phyloP scores from a whole-genome alignment of 2,888 invertebrate species.

The Odontothrips loti region DNA sequence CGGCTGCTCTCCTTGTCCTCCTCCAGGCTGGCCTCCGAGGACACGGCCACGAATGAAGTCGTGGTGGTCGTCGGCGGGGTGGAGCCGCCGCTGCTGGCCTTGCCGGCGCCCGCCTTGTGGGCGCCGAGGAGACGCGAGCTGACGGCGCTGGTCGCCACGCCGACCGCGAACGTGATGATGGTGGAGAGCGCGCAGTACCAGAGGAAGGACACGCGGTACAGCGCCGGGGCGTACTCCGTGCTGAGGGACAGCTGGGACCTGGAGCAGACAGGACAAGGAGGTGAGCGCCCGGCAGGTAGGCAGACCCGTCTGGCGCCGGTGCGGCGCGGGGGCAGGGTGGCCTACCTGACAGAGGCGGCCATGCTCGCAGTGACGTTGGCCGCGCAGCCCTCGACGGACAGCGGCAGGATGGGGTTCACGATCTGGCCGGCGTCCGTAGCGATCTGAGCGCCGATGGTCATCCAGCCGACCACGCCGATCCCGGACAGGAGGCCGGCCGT shows the following conservation, averaged over 20 bases:
- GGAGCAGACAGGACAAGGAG: background rate
- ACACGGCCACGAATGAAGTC: background rate
- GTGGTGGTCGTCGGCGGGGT: background rate
- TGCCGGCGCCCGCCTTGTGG: background rate
- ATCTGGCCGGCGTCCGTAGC: conserved; percentile 39
- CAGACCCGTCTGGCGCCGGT: background rate
- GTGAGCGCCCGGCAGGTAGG: background rate
- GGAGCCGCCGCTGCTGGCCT: background rate
- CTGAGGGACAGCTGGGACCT: conserved; percentile 28
- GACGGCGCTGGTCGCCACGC: conserved; percentile 39
- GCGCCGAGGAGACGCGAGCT: background rate
- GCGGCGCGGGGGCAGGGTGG: background rate
- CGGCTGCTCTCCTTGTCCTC: background rate
- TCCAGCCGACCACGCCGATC: conserved; percentile 42
- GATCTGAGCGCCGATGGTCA: conserved; percentile 42
- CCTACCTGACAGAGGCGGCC: background rate
- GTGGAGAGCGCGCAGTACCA: conserved; percentile 44
- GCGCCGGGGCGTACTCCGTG: conserved; percentile 38
- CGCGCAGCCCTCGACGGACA: conserved; percentile 34
- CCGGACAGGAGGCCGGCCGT: conserved; percentile 42
- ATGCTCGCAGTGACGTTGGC: background rate
- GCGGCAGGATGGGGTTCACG: conserved; percentile 38
- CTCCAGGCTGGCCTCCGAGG: background rate
- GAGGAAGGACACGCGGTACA: conserved; percentile 44
- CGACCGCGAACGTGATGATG: conserved; percentile 41